Evolutionary conservation across 2,113 vertebrate genomes (phyloP), one percentile per base, ranked within the genome.

Genomic region (Nibea coibor): DNA sequence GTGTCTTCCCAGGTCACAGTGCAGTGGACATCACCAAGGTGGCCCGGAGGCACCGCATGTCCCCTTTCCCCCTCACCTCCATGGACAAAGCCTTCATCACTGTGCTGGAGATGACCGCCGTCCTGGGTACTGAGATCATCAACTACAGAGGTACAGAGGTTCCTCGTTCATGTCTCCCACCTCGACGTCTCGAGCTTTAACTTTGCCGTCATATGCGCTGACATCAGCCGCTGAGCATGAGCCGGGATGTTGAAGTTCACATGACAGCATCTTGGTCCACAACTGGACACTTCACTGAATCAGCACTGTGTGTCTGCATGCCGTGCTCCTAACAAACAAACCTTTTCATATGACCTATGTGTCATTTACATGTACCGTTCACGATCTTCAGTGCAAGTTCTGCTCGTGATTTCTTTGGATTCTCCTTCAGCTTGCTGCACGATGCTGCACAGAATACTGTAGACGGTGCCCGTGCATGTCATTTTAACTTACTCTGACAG

Each of bases 21-120:
- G 98, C 98, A 79, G 98, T 99, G 87, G 98, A 99, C 93, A 99
- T 99, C 91, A 99, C 97, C 89, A 99, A 99, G 95, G 98, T 99
- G 92, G 97, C 97, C 87, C 96, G 98, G 93, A 97, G 98, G 90
- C 98, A 99, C 91, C 98, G 98, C 87, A 99, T 99, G 97, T 99
- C 98, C 89, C 97, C 98, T 19, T 99, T 99, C 92, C 98, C 98
- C 63, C 93, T 99, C 91, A 99, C 98, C 74, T 99, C 98, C 82
- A 99, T 99, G 98, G 98, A 99, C 95, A 99, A 99, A 94, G 98
- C 98, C 94, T 99, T 99, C 95, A 99, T 99, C 95, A 99, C 98
- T 94, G 98, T 99, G 92, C 94, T 99, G 92, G 98, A 99, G 95
- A 99, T 99, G 98, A 99, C 98, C 31, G 96, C 97, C 57, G 96